A percentile compares a stretch with the other conserved stretches of the same genome.
These are phyloP conservation scores for Heliconius ismenius DNA, from an alignment of 2,888 invertebrate genomes.

Conservation along the genomic window DNA sequence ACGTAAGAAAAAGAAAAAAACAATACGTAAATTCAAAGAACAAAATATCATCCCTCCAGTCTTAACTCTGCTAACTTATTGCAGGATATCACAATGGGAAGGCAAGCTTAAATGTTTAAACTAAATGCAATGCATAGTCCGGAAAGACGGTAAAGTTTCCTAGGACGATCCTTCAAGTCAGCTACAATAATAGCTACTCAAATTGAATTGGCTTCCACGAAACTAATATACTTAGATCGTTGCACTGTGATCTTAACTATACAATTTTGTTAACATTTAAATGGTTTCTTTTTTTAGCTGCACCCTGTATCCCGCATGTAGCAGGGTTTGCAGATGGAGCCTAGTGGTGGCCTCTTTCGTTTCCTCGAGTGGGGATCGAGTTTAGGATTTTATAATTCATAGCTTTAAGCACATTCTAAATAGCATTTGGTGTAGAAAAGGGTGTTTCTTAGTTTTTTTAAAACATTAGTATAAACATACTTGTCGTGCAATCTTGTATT, in stretches of 20 bases:
- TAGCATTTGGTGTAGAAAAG: no score
- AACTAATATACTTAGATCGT: slow-evolving; percentile 5
- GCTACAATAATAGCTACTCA: slow-evolving; percentile 13
- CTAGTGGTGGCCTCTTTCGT: neutral
- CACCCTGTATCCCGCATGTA: neutral
- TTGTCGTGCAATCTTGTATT: no score
- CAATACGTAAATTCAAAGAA: no score
- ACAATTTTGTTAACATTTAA: neutral
- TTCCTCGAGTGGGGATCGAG: neutral
- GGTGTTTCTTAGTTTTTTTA: no score
- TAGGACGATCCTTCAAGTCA: neutral
- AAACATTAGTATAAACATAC: no score
- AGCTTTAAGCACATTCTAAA: neutral
- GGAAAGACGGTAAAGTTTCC: slow-evolving; percentile 5
- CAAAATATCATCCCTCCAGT: no score
- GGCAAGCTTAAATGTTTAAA: slow-evolving; percentile 12
- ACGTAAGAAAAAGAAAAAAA: no score
- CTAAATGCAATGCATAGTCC: neutral
- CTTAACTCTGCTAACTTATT: neutral
- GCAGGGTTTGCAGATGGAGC: neutral
- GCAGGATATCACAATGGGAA: neutral
- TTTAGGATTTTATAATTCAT: neutral
- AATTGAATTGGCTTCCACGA: slow-evolving; percentile 1
- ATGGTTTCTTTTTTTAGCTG: neutral
- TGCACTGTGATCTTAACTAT: slow-evolving; percentile 5